Evolutionary conservation across 2,888 invertebrate genomes (phyloP).

Genomic region (Mystacides longicornis): DNA sequence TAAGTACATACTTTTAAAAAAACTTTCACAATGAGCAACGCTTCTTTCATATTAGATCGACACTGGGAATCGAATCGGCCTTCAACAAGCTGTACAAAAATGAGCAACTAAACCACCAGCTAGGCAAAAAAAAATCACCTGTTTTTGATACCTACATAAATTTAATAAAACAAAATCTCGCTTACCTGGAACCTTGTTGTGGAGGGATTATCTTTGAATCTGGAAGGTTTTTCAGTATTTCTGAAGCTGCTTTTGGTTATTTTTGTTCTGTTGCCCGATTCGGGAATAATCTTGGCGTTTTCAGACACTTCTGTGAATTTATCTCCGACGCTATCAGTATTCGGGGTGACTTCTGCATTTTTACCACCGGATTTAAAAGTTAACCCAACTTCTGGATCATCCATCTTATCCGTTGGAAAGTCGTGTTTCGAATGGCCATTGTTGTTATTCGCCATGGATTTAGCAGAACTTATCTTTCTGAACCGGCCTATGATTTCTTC

Average conservation of each 20-base stretch:
- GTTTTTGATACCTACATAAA: no score
- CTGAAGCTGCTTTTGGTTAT: conserved; percentile 55
- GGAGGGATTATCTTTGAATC: conserved; percentile 54
- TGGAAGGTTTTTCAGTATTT: conserved; percentile 53
- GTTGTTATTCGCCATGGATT: conserved; percentile 48
- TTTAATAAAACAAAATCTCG: no score
- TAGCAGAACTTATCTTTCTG: conserved; percentile 47
- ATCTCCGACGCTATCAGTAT: no score
- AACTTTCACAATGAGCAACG: no score
- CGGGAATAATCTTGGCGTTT: conserved; percentile 32
- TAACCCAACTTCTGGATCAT: conserved; percentile 38
- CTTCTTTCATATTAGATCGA: no score
- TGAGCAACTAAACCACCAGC: no score
- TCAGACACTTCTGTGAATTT: conserved; percentile 33
- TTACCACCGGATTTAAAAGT: conserved; percentile 36
- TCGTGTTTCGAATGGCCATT: conserved; percentile 43
- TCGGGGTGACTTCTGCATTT: conserved; percentile 18
- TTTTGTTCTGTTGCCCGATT: conserved; percentile 29
- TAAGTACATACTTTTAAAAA: no score
- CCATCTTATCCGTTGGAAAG: conserved; percentile 31
- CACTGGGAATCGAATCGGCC: no score
- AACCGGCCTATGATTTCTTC: conserved; percentile 42
- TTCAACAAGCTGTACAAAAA: no score
- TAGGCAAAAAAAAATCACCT: no score
- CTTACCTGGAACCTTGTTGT: conserved; percentile 55